Conservation (phyloP, 2,888 invertebrate species). For the Phorcus lineatus region DNA sequence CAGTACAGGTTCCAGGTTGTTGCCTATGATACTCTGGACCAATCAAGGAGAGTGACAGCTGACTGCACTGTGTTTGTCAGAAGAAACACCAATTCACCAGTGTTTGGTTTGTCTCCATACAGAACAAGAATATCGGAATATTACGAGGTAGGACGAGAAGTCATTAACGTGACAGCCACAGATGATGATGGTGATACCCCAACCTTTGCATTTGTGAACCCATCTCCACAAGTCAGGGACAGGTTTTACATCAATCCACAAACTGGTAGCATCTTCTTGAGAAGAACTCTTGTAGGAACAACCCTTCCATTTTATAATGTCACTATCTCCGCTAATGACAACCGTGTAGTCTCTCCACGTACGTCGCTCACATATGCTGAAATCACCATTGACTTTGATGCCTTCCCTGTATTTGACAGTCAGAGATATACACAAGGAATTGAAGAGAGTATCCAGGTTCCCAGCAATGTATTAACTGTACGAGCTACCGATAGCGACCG, state of each 20-base stretch:
- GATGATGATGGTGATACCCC: constrained; percentile 46
- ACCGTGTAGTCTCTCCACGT: neutral
- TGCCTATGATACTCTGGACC: constrained; percentile 51
- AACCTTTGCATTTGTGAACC: constrained; percentile 31
- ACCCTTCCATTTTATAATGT: neutral
- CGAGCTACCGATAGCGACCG: neutral
- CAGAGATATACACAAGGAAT: neutral
- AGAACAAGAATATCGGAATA: constrained; percentile 41
- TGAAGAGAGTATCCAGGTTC: neutral
- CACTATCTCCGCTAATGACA: neutral
- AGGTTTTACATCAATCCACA: constrained; percentile 63
- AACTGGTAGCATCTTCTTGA: constrained; percentile 48
- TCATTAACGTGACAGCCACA: constrained; percentile 51
- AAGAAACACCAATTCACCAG: constrained; percentile 49
- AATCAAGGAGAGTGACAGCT: constrained; percentile 46
- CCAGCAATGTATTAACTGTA: neutral
- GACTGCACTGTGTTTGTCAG: constrained; percentile 49
- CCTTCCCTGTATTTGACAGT: neutral
- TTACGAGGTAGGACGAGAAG: constrained; percentile 41
- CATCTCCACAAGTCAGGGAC: constrained; percentile 31
- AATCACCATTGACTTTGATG: constrained; percentile 8
- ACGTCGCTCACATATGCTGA: neutral
- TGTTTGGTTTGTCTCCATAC: constrained; percentile 34
- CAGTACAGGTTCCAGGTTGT: constrained; percentile 39
- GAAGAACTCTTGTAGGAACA: neutral